Percentiles rank a stretch among this genome's conserved stretches.
Evolutionary conservation across 2,797 vertebrate species (phyloP).

Genomic region (Poliocrania exsul): DNA sequence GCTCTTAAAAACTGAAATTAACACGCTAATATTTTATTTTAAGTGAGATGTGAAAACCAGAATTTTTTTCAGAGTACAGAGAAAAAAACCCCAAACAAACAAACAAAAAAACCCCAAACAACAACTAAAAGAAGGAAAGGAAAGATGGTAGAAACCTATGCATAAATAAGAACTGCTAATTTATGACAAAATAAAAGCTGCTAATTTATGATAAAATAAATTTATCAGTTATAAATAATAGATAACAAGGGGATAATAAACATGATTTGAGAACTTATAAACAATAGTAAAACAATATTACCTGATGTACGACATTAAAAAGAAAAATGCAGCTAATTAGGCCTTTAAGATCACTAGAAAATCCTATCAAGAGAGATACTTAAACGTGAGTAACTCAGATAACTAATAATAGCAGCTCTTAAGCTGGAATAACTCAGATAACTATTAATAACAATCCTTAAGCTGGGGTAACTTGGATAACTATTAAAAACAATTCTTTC

Average conservation of each 20-base stretch:
- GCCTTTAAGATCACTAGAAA: neutral
- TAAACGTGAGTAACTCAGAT: neutral
- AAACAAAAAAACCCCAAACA: neutral
- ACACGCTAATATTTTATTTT: neutral
- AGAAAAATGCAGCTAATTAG: neutral
- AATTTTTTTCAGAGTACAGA: neutral
- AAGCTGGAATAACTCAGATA: neutral
- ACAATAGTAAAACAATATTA: neutral
- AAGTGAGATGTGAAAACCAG: neutral
- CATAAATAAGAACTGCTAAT: neutral
- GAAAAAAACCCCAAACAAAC: neutral
- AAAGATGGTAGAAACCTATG: neutral
- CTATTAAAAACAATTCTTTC: neutral
- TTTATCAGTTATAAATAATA: neutral
- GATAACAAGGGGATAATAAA: neutral
- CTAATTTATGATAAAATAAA: neutral
- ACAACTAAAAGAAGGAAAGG: neutral
- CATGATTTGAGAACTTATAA: neutral
- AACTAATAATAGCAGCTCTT: neutral
- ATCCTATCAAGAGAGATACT: neutral
- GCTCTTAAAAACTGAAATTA: neutral
- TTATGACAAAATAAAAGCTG: neutral
- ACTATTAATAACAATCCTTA: neutral
- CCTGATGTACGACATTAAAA: neutral
- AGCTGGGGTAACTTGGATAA: neutral